phyloP scores from a whole-genome alignment of 2,113 vertebrate genomes.

The Morphnarchus princeps region DNA sequence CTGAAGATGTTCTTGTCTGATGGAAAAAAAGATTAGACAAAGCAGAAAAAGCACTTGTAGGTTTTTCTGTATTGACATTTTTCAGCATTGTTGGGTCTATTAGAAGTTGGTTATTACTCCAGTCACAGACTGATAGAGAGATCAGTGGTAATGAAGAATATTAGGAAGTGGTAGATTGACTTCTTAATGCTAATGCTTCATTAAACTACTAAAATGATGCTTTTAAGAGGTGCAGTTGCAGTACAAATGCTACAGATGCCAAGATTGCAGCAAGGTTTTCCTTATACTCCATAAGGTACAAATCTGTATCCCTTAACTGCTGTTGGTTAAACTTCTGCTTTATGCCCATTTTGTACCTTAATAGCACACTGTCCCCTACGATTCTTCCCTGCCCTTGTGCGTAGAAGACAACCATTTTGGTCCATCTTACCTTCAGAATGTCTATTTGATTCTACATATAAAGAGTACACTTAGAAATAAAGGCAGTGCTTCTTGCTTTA shows the following conservation, averaged over 20 bases:
- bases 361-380: neutral
- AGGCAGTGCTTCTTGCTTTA: neutral
- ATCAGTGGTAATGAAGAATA: neutral
- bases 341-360: neutral
- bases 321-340: neutral
- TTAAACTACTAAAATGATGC: neutral
- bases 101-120: neutral
- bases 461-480: neutral
- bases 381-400: neutral
- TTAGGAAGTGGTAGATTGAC: neutral
- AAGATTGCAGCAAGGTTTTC: neutral
- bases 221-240: neutral
- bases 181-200: neutral
- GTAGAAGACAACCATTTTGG: neutral
- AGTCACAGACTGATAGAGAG: neutral
- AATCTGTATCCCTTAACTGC: neutral
- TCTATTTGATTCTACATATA: neutral
- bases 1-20: neutral
- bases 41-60: neutral
- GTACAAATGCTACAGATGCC: neutral
- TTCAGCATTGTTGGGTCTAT: neutral
- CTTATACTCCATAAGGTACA: neutral
- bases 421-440: neutral
- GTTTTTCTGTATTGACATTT: neutral
- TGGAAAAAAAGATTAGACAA: neutral